Percentiles rank a stretch among this genome's conserved stretches.
Evolutionary conservation across 2,113 vertebrate species (phyloP).

Genomic region (Corythoichthys haematopterus): DNA sequence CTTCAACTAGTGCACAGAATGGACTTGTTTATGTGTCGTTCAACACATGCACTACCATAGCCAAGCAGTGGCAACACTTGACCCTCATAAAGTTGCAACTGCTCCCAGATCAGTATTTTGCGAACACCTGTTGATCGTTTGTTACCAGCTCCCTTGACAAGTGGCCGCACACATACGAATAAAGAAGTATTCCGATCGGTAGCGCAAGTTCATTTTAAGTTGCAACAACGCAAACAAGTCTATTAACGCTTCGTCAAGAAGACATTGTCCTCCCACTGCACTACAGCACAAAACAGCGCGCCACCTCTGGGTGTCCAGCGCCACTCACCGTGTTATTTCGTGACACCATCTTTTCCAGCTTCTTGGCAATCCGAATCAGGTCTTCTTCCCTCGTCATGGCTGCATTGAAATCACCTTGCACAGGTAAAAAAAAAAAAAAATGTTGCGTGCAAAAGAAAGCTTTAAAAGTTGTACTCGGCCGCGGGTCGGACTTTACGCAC

Average conservation of each 20-base stretch:
- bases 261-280: constrained; percentile 20
- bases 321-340: constrained; percentile 84
- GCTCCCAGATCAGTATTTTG: neutral
- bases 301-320: constrained; percentile 59
- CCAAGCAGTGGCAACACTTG: neutral
- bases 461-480: constrained; percentile 46
- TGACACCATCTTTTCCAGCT: constrained; percentile 94
- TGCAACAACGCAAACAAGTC: neutral
- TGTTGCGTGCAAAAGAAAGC: neutral
- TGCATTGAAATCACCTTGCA: constrained; percentile 49
- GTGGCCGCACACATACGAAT: neutral
- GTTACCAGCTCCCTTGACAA: constrained; percentile 19
- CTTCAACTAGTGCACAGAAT: neutral
- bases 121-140: constrained; percentile 70
- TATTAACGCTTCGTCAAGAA: neutral
- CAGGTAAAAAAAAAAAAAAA: neutral
- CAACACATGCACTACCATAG: neutral
- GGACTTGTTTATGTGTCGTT: constrained; percentile 35
- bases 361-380: constrained; percentile 84
- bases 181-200: neutral
- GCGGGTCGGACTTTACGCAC: constrained; percentile 56
- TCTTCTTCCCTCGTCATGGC: constrained; percentile 86
- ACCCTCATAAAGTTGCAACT: neutral
- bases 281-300: constrained; percentile 34
- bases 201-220: neutral